These are phyloP conservation scores for Physocephala rufipes DNA, from an alignment of 2,888 invertebrate genomes.

Conservation along the genomic window DNA sequence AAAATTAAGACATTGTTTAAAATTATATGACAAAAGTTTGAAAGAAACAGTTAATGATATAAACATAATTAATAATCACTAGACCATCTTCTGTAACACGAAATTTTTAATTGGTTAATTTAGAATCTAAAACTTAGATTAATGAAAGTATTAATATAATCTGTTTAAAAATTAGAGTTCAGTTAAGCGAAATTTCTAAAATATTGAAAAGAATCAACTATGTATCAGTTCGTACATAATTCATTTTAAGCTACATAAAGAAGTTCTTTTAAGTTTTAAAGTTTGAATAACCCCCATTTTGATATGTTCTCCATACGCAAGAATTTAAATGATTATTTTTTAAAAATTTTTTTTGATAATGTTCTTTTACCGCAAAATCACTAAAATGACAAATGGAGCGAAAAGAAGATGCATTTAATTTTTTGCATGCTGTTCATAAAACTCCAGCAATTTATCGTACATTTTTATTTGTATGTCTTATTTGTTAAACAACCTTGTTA, in stretches of 20 bases:
- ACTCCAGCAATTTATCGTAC: constrained; percentile 25
- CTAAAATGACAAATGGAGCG: constrained; percentile 38
- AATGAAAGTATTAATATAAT: constrained; percentile 4
- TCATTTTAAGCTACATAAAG: constrained; percentile 27
- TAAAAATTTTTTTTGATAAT: constrained; percentile 32
- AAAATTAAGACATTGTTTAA: constrained; percentile 8
- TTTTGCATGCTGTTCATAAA: constrained; percentile 33
- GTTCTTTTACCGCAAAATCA: constrained; percentile 27
- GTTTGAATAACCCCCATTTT: constrained; percentile 48
- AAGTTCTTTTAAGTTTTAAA: constrained; percentile 50
- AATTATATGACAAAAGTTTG: no score
- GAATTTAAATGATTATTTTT: constrained; percentile 25
- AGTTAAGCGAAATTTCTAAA: constrained; percentile 3
- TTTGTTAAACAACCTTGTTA: constrained; percentile 40
- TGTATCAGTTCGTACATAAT: constrained; percentile 23
- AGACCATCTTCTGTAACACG: no score
- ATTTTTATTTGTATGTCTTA: constrained; percentile 49
- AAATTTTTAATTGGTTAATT: neutral
- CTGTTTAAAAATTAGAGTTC: constrained; percentile 5
- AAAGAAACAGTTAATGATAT: neutral
- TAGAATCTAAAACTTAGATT: neutral
- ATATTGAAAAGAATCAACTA: neutral
- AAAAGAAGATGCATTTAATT: constrained; percentile 8
- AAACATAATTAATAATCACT: neutral
- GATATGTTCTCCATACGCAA: constrained; percentile 15